These are phyloP conservation scores for Lordiphosa mommai DNA, from an alignment of 1,140 invertebrate species.

Conservation along the genomic window DNA sequence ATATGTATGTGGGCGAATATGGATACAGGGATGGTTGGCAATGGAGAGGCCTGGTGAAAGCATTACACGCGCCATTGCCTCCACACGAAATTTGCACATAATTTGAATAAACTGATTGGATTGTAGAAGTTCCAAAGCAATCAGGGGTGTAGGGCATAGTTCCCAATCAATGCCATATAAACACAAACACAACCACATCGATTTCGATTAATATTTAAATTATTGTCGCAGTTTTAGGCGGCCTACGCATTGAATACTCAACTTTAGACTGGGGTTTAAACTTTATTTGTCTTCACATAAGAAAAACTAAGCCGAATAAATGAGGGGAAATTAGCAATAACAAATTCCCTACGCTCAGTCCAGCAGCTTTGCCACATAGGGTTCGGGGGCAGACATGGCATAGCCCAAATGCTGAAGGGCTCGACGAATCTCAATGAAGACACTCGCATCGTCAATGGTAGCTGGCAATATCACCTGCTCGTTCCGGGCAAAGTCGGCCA, in stretches of 20 bases:
- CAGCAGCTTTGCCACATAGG: slow-evolving; percentile 74
- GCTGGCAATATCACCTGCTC: slow-evolving; percentile 89
- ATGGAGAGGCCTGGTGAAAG: background rate
- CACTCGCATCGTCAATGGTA: slow-evolving; percentile 92
- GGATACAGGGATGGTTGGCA: background rate
- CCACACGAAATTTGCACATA: slow-evolving; percentile 63
- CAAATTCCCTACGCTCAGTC: slow-evolving; percentile 34
- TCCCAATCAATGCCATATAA: background rate
- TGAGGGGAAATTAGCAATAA: background rate
- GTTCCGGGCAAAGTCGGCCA: slow-evolving; percentile 89
- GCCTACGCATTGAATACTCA: slow-evolving; percentile 21
- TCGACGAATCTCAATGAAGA: slow-evolving; percentile 86
- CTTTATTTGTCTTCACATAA: slow-evolving; percentile 20
- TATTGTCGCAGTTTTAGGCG: slow-evolving; percentile 33
- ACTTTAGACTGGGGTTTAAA: slow-evolving; percentile 18
- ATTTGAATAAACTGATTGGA: slow-evolving; percentile 77
- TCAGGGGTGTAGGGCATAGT: slow-evolving; percentile 19
- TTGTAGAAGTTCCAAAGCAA: slow-evolving; percentile 21
- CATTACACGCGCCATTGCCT: slow-evolving; percentile 7
- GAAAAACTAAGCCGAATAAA: slow-evolving; percentile 12
- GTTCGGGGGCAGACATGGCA: slow-evolving; percentile 86
- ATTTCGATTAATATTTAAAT: slow-evolving; percentile 65
- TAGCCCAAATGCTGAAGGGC: slow-evolving; percentile 88
- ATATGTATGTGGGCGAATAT: background rate
- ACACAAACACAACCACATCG: background rate